Evolutionary conservation across 1,140 invertebrate genomes (phyloP), one percentile per base, ranked within the genome.

Genomic region (Brachionus manjavacas): DNA sequence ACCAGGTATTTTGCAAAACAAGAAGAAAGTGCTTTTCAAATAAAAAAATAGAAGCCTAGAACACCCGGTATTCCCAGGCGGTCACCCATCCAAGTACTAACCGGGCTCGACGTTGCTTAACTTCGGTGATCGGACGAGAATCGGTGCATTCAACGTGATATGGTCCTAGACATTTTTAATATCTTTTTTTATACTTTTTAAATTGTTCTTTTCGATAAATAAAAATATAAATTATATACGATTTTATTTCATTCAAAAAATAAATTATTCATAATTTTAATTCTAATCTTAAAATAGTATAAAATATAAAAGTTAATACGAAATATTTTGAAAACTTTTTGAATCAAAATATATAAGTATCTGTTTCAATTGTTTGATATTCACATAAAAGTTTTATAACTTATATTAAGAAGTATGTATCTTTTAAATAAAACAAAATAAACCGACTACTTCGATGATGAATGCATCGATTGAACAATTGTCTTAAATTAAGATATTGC

Each of bases 71-170:
- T 83, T 83, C 79, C 79, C 79, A 83, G 46, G 78, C 78, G 78
- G 78, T 81, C 78, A 81, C 78, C 78, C 78, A 81, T 83, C 79
- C 79, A 83, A 83, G 79, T 83, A 83, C 79, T 83, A 83, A 83
- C 78, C 78, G 52, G 52, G 78, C 78, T 64, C 78, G 78, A 81
- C 78, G 78, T 64, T 81, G 78, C 46, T 81, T 81, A 81, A 81
- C 78, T 81, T 81, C 78, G 78, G 78, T 81, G 78, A 81, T 81
- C 78, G 78, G 78, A 81, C 78, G 78, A 66, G 78, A 81, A 81
- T 52, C 78, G 78, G 78, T 81, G 78, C 78, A 55, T 81, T 81
- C 78, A 81, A 81, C 46, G 78, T 81, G 78, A 64, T 81, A 81
- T 81, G 78, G 78, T 81, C 49, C 46, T 81, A 64, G 78, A 25